Conservation (phyloP, 2,113 vertebrate species). For the Labeo rohita region DNA sequence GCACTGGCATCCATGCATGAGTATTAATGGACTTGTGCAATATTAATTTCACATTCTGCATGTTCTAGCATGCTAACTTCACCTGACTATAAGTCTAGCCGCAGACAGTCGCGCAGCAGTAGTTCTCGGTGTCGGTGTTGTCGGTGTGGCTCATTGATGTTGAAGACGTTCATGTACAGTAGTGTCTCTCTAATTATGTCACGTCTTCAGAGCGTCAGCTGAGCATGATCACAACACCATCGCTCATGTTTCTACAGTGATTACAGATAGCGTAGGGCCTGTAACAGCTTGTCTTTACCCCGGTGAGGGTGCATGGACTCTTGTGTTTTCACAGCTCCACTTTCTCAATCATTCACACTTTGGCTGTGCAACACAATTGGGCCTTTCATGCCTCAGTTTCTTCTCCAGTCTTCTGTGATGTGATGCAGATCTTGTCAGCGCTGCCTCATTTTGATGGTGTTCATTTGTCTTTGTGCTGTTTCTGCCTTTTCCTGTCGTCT, state of each 20-base stretch:
- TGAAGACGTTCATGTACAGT: neutral
- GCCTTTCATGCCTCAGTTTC: neutral
- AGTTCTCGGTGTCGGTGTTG: neutral
- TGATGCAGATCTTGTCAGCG: neutral
- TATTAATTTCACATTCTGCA: neutral
- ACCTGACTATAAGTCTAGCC: neutral
- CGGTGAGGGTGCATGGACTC: neutral
- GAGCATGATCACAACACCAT: slow-evolving; percentile 33
- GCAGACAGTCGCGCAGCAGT: neutral
- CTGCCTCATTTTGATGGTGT: neutral
- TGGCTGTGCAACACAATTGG: neutral
- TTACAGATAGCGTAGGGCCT: slow-evolving; percentile 46
- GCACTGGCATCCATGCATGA: neutral
- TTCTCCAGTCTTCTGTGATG: neutral
- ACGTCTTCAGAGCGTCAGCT: slow-evolving; percentile 17
- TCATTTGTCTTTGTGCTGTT: neutral
- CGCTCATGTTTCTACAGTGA: slow-evolving; percentile 12
- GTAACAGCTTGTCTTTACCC: slow-evolving; percentile 48
- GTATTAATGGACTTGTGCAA: neutral
- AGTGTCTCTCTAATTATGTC: neutral
- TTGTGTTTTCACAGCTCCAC: neutral
- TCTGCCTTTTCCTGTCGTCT: neutral
- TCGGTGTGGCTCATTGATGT: neutral
- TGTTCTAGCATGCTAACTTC: neutral
- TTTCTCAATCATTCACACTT: neutral